Base-by-base conservation (phyloP, 2,113 vertebrate genomes). In the Daphoenositta chrysoptera region DNA sequence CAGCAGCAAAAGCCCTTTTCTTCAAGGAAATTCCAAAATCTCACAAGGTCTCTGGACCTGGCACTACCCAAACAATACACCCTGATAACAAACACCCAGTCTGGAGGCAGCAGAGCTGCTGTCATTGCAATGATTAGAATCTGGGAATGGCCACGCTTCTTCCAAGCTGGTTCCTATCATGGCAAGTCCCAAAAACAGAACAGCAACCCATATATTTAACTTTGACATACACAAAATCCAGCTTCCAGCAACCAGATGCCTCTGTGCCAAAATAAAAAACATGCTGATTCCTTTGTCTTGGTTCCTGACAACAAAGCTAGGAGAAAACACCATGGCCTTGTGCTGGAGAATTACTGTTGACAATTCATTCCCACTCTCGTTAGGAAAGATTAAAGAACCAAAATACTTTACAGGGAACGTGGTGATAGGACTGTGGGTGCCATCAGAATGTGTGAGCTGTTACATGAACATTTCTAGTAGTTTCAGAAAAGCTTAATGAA, bases 401-500 rank as follows among this genome's bases (percentile, higher is more conserved):
- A 89, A 93, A 87, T 89, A 45, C 83, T 94, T 96, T 83, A 56
- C 71, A 94, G 57, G 19, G 60, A 92, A 76, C 0, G 8, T 87
- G 90, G 69, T 89, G 90, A 56, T 93, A 42, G 69, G 83, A 71
- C 60, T 53, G 76, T 47, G 79, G 70, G 90, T 84, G 92, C 72
- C 72, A 93, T 87, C 90, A 92, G 65, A 94, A 93, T 57, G 95
- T 94, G 93, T 93, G 90, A 96, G 93, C 60, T 89, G 40, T 87
- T 96, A 64, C 86, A 87, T 87, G 86, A 94, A 83, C 92, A 75
- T 86, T 92, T 83, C 85, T 90, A 83, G 92, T 93, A 86, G 83
- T 90, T 93, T 94, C 90, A 84, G 90, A 90, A 96, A 94, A 94
- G 61, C 86, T 94, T 96, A 96, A 97, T 94, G 94, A 96, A 84